These are phyloP conservation scores for Tenthredo mesomela DNA, from an alignment of 2,888 invertebrate genomes.

Conservation along the genomic window DNA sequence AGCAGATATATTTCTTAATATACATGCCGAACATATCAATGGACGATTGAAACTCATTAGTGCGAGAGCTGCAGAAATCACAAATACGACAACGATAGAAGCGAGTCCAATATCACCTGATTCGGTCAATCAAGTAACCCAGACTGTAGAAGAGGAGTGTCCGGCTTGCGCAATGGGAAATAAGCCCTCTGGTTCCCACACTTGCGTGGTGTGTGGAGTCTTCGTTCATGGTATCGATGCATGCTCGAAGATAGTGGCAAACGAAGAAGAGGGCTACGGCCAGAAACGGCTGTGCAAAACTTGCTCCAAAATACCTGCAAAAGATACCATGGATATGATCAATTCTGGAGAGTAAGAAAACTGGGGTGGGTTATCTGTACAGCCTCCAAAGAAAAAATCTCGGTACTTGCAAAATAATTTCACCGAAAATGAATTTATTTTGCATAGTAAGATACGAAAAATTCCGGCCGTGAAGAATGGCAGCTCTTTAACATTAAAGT, in stretches of 20 bases:
- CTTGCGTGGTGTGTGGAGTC: neutral
- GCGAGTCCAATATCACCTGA: no score
- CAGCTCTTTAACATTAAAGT: neutral
- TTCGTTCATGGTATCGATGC: constrained; percentile 8
- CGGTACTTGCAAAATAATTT: neutral
- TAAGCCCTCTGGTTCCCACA: neutral
- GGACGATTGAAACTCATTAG: constrained; percentile 28
- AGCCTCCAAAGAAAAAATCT: neutral
- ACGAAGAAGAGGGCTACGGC: constrained; percentile 7
- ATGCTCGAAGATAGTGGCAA: neutral
- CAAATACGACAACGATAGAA: neutral
- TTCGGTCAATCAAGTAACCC: no score
- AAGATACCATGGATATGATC: neutral
- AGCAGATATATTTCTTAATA: constrained; percentile 37
- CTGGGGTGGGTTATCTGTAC: neutral
- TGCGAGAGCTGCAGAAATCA: neutral
- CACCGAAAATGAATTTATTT: neutral
- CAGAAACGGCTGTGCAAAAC: constrained; percentile 22
- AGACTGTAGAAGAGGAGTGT: neutral
- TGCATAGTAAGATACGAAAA: neutral
- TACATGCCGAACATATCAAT: constrained; percentile 16
- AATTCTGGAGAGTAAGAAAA: constrained; percentile 8
- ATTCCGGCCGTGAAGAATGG: neutral
- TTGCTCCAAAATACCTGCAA: neutral
- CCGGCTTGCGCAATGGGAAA: no score